These are phyloP conservation scores for Grantiella picta DNA, from an alignment of 2,113 vertebrate species.

Conservation along the genomic window DNA sequence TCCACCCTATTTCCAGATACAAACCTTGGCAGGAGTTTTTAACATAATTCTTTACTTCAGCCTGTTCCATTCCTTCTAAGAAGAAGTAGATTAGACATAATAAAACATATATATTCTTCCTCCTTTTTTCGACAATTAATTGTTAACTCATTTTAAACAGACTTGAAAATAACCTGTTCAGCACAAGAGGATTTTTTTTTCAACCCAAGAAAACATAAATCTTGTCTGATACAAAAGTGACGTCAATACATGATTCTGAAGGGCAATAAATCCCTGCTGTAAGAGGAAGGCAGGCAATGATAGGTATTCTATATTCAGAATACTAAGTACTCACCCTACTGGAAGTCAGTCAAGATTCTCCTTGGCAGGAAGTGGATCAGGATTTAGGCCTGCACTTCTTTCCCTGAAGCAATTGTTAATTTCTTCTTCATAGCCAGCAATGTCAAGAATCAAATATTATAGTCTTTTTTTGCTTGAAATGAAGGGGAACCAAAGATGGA, in stretches of 20 bases:
- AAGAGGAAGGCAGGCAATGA: slow-evolving; percentile 16
- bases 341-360: slow-evolving; percentile 22
- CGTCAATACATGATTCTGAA: slow-evolving; percentile 45
- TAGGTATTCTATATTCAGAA: slow-evolving; percentile 16
- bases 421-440: not conserved
- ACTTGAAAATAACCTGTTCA: not conserved
- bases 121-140: not conserved
- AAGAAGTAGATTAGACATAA: not conserved
- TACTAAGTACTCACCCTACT: slow-evolving; percentile 3
- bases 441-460: not conserved
- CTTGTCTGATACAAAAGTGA: slow-evolving; percentile 20
- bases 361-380: not conserved
- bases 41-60: not conserved
- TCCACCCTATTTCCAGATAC: not conserved
- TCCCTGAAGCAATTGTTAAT: not conserved
- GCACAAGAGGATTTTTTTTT: not conserved
- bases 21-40: not conserved
- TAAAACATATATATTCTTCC: not conserved
- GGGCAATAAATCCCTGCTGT: slow-evolving; percentile 29
- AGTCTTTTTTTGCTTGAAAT: not conserved
- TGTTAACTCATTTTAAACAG: not conserved
- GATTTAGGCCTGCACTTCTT: not conserved
- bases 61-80: not conserved
- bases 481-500: not conserved
- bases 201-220: not conserved